These are phyloP conservation scores for Cyclophora albipunctata DNA, from an alignment of 2,888 invertebrate species.

Conservation along the genomic window DNA sequence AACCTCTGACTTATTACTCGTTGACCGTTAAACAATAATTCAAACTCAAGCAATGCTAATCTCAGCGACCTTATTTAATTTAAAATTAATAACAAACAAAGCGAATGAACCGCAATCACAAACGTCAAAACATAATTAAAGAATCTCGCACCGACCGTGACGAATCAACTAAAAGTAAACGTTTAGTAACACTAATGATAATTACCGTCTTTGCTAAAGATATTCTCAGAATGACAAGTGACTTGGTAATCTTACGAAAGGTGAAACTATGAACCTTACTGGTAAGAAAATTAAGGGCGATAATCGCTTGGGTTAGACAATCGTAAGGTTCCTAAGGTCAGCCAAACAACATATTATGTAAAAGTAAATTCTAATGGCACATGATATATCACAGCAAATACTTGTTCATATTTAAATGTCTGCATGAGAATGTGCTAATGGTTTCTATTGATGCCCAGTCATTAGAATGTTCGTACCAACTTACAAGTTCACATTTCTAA, in stretches of 20 bases:
- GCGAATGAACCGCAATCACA: slow-evolving; percentile 10
- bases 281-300: too few relatives aligned
- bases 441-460: slow-evolving; percentile 19
- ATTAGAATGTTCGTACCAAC: slow-evolving; percentile 18
- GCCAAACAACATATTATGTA: slow-evolving; percentile 27
- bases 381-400: slow-evolving; percentile 25
- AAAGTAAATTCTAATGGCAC: slow-evolving; percentile 32
- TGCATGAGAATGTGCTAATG: slow-evolving; percentile 24
- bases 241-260: background rate
- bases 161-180: slow-evolving; percentile 5
- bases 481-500: slow-evolving; percentile 5
- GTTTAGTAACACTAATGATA: slow-evolving; percentile 7
- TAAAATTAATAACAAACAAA: slow-evolving; percentile 6
- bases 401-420: slow-evolving; percentile 21
- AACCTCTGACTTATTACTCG: too few relatives aligned
- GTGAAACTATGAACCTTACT: slow-evolving; percentile 3
- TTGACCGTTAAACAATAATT: too few relatives aligned
- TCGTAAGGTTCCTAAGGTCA: slow-evolving; percentile 16
- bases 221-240: slow-evolving; percentile 5
- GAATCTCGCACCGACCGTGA: slow-evolving; percentile 9
- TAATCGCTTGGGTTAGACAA: background rate
- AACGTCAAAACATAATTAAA: slow-evolving; percentile 17
- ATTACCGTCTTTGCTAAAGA: slow-evolving; percentile 7
- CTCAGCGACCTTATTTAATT: too few relatives aligned
- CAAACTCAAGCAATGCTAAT: too few relatives aligned